A percentile compares a stretch with the other conserved stretches of the same genome.
These are phyloP conservation scores for Psettodes erumei DNA, from an alignment of 2,113 vertebrate genomes.

Conservation along the genomic window DNA sequence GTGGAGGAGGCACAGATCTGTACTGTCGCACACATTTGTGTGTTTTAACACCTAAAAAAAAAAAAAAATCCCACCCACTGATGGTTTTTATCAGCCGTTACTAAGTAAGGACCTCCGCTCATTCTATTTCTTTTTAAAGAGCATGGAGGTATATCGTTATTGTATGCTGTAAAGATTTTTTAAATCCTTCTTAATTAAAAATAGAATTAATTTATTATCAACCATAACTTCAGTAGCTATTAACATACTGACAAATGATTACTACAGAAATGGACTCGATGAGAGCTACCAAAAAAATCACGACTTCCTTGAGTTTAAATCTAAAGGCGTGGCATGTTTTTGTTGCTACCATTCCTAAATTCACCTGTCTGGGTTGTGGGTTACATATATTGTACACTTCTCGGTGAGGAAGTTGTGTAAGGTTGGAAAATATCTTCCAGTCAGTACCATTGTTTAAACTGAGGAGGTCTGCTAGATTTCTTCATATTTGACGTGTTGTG, in stretches of 20 bases:
- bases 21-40: not conserved
- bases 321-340: slow-evolving; percentile 76
- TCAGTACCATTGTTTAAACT: slow-evolving; percentile 96
- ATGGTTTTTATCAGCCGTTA: slow-evolving; percentile 12
- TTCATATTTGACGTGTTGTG: slow-evolving; percentile 77
- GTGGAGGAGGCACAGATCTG: slow-evolving; percentile 12
- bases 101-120: slow-evolving; percentile 1
- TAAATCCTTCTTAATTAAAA: slow-evolving; percentile 16
- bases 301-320: slow-evolving; percentile 83
- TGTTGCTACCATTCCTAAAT: slow-evolving; percentile 35
- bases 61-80: not conserved
- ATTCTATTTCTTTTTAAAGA: slow-evolving; percentile 5
- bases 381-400: slow-evolving; percentile 2
- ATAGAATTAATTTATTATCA: slow-evolving; percentile 48
- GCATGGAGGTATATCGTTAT: not conserved
- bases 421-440: slow-evolving; percentile 72
- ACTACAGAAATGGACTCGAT: not conserved
- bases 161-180: slow-evolving; percentile 5
- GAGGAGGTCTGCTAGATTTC: slow-evolving; percentile 78
- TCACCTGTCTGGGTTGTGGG: slow-evolving; percentile 14
- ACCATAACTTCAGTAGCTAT: slow-evolving; percentile 23
- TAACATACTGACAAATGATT: slow-evolving; percentile 13
- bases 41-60: slow-evolving; percentile 11
- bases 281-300: slow-evolving; percentile 47
- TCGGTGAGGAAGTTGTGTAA: slow-evolving; percentile 53